Percentiles rank a stretch among this genome's conserved stretches.
Evolutionary conservation across 2,113 vertebrate genomes (phyloP).

Genomic region (Pangasianodon gigas): DNA sequence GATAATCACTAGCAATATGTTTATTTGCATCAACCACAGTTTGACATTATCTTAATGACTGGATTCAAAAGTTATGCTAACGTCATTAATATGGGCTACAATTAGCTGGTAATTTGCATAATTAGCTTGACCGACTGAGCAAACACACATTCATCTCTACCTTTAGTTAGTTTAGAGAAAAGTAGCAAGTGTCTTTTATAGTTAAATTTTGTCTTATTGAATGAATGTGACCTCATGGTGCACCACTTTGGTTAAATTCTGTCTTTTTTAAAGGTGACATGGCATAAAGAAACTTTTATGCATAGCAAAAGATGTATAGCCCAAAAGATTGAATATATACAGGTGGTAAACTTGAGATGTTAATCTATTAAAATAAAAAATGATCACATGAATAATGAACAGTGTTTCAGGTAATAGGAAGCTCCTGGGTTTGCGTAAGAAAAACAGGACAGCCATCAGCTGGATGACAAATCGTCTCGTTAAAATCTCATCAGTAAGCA

Average conservation of each 20-base stretch:
- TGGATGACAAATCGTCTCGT: conserved; percentile 47
- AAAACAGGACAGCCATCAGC: conserved; percentile 16
- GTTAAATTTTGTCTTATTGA: neutral
- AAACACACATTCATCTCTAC: neutral
- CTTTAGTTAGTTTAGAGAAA: neutral
- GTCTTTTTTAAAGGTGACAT: neutral
- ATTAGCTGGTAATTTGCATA: neutral
- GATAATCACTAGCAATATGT: neutral
- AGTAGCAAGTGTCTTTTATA: neutral
- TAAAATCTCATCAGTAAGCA: conserved; percentile 51
- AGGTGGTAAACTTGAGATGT: conserved; percentile 25
- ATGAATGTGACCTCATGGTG: neutral
- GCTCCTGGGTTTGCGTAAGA: neutral
- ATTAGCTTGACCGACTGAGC: neutral
- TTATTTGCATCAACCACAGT: neutral
- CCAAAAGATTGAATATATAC: neutral
- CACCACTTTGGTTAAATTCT: neutral
- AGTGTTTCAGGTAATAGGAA: conserved; percentile 15
- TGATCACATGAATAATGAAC: conserved; percentile 31
- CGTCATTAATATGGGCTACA: neutral
- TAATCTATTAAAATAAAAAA: conserved; percentile 15
- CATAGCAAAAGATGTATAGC: neutral
- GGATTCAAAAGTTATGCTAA: neutral
- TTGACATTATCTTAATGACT: neutral
- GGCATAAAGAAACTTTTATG: neutral